phyloP scores from a whole-genome alignment of 2,797 vertebrate genomes.

The Cynodonichthys magdalenae region DNA sequence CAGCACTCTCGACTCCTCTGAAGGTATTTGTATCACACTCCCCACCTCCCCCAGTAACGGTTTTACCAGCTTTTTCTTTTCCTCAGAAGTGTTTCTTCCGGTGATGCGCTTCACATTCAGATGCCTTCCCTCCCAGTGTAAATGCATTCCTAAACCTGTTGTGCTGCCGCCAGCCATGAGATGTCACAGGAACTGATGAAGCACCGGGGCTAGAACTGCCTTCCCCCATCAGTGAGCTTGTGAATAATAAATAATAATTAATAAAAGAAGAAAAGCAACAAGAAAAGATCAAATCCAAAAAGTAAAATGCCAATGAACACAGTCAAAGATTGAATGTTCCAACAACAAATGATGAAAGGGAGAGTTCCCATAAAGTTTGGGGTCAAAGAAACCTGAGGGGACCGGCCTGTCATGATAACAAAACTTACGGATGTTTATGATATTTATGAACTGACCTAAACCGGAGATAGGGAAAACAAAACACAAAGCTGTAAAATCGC shows the following conservation, averaged over 20 bases:
- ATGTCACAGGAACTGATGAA: slow-evolving; percentile 60
- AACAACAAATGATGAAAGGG: slow-evolving; percentile 42
- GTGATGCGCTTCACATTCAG: slow-evolving; percentile 46
- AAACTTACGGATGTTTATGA: slow-evolving; percentile 34
- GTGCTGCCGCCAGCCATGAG: slow-evolving; percentile 59
- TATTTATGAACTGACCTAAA: no score
- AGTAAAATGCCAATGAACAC: slow-evolving; percentile 58
- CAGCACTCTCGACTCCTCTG: slow-evolving; percentile 35
- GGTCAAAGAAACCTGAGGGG: slow-evolving; percentile 43
- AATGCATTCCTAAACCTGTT: slow-evolving; percentile 66
- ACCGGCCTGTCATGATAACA: slow-evolving; percentile 40
- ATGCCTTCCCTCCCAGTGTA: slow-evolving; percentile 49
- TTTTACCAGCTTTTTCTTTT: slow-evolving; percentile 34
- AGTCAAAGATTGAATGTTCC: slow-evolving; percentile 43
- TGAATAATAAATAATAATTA: slow-evolving; percentile 58
- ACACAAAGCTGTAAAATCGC: no score
- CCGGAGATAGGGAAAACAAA: no score
- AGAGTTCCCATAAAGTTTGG: slow-evolving; percentile 22
- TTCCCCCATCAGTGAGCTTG: slow-evolving; percentile 52
- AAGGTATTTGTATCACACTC: slow-evolving; percentile 15
- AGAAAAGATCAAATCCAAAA: slow-evolving; percentile 29
- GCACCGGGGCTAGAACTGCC: slow-evolving; percentile 57
- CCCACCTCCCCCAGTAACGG: slow-evolving; percentile 19
- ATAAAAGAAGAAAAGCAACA: slow-evolving; percentile 66
- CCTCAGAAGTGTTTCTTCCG: slow-evolving; percentile 47